These are phyloP conservation scores for Exocentrus adspersus DNA, from an alignment of 2,888 invertebrate species.

Conservation along the genomic window DNA sequence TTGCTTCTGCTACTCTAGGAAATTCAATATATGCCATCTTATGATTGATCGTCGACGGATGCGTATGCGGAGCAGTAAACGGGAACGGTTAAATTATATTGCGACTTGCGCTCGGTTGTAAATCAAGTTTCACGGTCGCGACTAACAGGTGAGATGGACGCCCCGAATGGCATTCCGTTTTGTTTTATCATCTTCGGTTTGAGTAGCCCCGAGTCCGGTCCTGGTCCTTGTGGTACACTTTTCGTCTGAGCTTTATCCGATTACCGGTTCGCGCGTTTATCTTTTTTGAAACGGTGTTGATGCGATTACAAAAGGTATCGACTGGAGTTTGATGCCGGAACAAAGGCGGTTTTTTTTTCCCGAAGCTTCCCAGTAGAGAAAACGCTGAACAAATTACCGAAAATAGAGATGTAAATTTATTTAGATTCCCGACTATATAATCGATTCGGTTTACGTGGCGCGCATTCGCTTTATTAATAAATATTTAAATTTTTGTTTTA, in stretches of 20 bases:
- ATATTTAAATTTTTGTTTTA: neutral
- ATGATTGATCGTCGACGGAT: neutral
- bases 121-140: neutral
- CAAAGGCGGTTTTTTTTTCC: too few species aligned
- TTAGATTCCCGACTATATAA: too few species aligned
- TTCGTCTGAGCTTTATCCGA: constrained; percentile 35
- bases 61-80: neutral
- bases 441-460: neutral
- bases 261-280: constrained; percentile 53
- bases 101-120: neutral
- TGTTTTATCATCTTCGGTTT: too few species aligned
- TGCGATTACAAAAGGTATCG: constrained; percentile 45
- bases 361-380: too few species aligned
- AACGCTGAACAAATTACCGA: too few species aligned
- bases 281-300: constrained; percentile 44
- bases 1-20: neutral
- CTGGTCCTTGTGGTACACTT: constrained; percentile 21
- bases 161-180: too few species aligned
- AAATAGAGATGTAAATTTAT: too few species aligned
- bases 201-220: too few species aligned
- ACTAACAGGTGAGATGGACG: neutral
- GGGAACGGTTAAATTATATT: neutral
- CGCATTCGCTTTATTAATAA: neutral
- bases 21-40: neutral
- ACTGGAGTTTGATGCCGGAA: neutral